Conservation (phyloP, 2,888 invertebrate genomes). For the Tipula lateralis region DNA sequence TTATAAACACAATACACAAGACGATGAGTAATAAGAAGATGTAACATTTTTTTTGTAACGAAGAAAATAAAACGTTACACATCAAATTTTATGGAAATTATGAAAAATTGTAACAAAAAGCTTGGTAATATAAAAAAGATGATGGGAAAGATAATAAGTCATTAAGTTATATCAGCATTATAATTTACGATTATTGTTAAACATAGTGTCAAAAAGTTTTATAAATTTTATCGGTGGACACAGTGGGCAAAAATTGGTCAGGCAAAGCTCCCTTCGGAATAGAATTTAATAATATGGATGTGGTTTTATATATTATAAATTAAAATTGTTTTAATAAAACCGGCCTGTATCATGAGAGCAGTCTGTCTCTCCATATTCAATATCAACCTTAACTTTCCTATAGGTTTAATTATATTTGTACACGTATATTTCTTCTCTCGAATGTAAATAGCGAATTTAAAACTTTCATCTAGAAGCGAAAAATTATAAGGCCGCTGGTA, state of each 20-base stretch:
- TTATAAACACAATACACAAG: slow-evolving; percentile 8
- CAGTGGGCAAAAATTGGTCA: neutral
- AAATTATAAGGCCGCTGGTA: no score
- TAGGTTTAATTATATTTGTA: no score
- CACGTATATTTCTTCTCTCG: no score
- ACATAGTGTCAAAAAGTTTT: neutral
- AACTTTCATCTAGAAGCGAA: no score
- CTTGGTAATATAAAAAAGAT: neutral
- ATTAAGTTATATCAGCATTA: neutral
- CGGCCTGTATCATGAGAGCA: no score
- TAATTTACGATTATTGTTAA: neutral
- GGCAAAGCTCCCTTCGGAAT: neutral
- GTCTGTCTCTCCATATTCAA: no score
- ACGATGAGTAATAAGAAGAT: neutral
- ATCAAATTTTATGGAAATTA: slow-evolving; percentile 11
- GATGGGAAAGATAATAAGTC: neutral
- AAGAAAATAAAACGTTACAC: slow-evolving; percentile 11
- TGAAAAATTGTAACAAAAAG: slow-evolving; percentile 5
- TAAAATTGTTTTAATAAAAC: neutral
- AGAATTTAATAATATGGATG: no score
- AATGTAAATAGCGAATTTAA: no score
- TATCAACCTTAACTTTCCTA: no score
- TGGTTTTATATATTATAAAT: no score
- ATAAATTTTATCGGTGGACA: neutral
- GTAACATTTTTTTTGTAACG: neutral